These are phyloP conservation scores for Psophia crepitans DNA, from an alignment of 2,113 vertebrate species.

Conservation along the genomic window DNA sequence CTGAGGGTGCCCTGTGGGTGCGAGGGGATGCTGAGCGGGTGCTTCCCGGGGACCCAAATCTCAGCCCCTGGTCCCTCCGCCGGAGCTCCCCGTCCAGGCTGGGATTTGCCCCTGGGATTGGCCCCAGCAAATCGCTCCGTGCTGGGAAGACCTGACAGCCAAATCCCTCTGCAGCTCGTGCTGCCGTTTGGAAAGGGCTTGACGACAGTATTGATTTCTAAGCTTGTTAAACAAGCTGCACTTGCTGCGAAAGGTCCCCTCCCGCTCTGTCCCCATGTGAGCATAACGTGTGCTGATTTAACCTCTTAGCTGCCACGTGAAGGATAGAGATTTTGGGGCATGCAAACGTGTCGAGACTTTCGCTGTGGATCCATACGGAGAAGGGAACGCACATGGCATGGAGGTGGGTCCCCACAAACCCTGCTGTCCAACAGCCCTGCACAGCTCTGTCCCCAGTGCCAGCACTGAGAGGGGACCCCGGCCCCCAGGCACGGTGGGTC, in stretches of 20 bases:
- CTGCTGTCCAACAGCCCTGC: background rate
- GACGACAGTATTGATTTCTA: background rate
- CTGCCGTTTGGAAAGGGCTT: background rate
- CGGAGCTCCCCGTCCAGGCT: accelerated
- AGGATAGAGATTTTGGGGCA: accelerated
- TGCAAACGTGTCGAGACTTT: background rate
- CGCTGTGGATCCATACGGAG: background rate
- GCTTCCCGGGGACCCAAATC: background rate
- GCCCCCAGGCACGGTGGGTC: accelerated
- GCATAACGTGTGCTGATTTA: accelerated
- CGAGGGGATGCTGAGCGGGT: background rate
- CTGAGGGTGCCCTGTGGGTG: accelerated
- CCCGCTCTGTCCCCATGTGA: accelerated
- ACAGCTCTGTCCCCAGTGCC: accelerated
- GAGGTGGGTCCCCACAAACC: accelerated
- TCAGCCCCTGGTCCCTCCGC: accelerated
- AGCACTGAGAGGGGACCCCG: background rate
- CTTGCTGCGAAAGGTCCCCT: background rate
- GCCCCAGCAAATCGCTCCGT: accelerated
- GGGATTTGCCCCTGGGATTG: background rate
- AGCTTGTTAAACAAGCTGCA: background rate
- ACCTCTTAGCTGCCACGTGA: background rate
- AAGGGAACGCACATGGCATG: accelerated
- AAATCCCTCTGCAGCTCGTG: background rate
- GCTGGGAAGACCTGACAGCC: background rate